Evolutionary conservation across 2,888 invertebrate species (phyloP).

Genomic region (Chrysina gloriosa): DNA sequence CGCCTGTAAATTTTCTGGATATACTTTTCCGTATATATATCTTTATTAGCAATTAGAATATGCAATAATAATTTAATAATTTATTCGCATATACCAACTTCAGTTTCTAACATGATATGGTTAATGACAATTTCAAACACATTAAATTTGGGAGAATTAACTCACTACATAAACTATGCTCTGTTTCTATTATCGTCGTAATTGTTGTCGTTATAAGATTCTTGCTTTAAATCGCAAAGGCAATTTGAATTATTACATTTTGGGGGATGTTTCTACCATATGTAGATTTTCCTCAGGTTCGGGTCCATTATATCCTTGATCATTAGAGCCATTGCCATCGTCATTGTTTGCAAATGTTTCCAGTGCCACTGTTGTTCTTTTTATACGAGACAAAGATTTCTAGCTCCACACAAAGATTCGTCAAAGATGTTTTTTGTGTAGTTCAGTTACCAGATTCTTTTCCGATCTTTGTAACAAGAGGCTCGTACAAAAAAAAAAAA

Average conservation of each 20-base stretch:
- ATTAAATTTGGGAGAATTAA: conserved; percentile 1
- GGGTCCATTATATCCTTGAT: background rate
- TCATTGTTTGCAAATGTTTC: background rate
- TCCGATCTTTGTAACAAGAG: too few relatives aligned
- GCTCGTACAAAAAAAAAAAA: too few relatives aligned
- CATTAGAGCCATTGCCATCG: background rate
- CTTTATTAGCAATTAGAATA: too few relatives aligned
- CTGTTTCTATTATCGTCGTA: conserved; percentile 25
- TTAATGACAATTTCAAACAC: background rate
- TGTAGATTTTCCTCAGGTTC: background rate
- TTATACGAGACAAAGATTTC: too few relatives aligned
- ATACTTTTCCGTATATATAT: too few relatives aligned
- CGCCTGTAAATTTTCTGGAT: too few relatives aligned
- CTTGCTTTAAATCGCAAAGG: conserved; percentile 45
- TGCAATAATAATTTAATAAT: background rate
- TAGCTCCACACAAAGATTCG: too few relatives aligned
- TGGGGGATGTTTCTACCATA: conserved; percentile 1
- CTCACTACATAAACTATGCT: background rate
- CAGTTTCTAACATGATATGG: background rate
- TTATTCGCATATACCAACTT: background rate
- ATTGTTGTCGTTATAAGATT: conserved; percentile 34
- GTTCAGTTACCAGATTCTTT: too few relatives aligned
- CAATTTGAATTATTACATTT: conserved; percentile 46
- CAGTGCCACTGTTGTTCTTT: background rate
- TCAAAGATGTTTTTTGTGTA: too few relatives aligned